phyloP scores from a whole-genome alignment of 2,888 invertebrate species.

The Pachydiplax longipennis region DNA sequence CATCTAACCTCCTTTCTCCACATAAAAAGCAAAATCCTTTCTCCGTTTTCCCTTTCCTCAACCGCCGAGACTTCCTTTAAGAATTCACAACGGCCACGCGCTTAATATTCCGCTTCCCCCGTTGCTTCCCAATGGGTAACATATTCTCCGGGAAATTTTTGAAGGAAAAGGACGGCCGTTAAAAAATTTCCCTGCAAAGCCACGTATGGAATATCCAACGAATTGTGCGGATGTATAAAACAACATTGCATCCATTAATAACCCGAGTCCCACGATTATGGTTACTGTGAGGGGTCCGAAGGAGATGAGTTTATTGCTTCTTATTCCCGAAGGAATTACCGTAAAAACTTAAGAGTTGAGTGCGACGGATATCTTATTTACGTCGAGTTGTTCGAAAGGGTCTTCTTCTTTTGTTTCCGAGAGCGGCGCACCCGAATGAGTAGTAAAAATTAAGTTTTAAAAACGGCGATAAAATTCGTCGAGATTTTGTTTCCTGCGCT shows the following conservation, averaged over 20 bases:
- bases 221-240: neutral
- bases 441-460: neutral
- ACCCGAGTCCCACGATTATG: slow-evolving; percentile 21
- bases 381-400: neutral
- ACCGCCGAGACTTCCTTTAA: slow-evolving; percentile 29
- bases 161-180: slow-evolving; percentile 26
- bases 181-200: slow-evolving; percentile 15
- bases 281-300: slow-evolving; percentile 6
- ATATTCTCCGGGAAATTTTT: slow-evolving; percentile 39
- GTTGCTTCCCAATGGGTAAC: slow-evolving; percentile 36
- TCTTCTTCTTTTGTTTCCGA: neutral
- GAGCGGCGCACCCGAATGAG: neutral
- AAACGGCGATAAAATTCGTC: neutral
- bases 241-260: slow-evolving; percentile 34
- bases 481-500: neutral
- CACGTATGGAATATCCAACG: slow-evolving; percentile 39
- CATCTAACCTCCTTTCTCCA: neutral
- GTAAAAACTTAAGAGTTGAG: neutral
- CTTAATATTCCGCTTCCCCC: slow-evolving; percentile 27
- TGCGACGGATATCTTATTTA: neutral
- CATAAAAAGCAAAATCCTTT: neutral
- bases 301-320: slow-evolving; percentile 13
- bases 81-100: slow-evolving; percentile 28
- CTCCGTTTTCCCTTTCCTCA: neutral
- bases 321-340: neutral